Evolutionary conservation across 2,113 vertebrate species (phyloP).

Genomic region (Tragulus kanchil): DNA sequence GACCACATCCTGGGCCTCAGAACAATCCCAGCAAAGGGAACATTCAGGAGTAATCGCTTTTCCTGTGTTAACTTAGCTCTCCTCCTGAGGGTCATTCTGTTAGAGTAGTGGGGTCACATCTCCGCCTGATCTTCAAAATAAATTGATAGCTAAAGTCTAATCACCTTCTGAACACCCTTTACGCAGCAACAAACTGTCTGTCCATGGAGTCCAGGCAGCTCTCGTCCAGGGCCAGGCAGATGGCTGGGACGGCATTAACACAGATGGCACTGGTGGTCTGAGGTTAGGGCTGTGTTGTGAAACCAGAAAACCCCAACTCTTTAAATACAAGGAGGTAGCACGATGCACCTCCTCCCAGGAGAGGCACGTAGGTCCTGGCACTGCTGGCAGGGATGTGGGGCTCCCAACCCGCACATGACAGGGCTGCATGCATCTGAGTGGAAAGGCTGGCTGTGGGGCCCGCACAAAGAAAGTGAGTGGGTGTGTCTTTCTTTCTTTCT

Average conservation of each 20-base stretch:
- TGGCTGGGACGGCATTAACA: not conserved
- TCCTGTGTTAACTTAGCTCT: not conserved
- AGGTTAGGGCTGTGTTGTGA: not conserved
- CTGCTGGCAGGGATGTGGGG: not conserved
- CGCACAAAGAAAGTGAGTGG: not conserved
- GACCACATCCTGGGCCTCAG: too few relatives aligned
- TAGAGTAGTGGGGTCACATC: not conserved
- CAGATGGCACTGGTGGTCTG: not conserved
- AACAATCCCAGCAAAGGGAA: accelerated
- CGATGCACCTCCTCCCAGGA: not conserved
- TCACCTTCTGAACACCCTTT: not conserved
- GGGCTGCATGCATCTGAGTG: not conserved
- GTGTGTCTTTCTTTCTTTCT: accelerated
- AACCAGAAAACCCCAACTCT: not conserved
- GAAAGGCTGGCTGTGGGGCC: not conserved
- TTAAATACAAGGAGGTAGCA: not conserved
- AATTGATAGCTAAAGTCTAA: not conserved
- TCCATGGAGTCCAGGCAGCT: not conserved
- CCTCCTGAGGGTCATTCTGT: not conserved
- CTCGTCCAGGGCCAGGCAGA: accelerated
- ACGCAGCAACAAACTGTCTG: not conserved
- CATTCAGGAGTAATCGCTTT: not conserved
- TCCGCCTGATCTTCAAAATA: not conserved
- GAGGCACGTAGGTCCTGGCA: not conserved
- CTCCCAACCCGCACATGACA: not conserved